phyloP scores from a whole-genome alignment of 2,888 invertebrate genomes.

The Strigamia maritima region DNA sequence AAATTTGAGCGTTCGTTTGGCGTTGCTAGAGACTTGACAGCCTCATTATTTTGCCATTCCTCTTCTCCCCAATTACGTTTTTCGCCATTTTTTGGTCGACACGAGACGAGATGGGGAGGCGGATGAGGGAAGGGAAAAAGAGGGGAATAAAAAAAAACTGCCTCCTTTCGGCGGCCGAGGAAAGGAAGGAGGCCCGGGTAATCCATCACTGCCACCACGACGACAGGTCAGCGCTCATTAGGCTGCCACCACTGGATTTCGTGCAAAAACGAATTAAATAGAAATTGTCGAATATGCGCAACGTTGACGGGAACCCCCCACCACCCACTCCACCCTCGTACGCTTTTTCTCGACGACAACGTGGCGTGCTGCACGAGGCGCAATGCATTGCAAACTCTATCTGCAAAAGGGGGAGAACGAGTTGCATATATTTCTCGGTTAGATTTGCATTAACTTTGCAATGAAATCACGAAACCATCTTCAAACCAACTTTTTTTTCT shows the following conservation, averaged over 20 bases:
- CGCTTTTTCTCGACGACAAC: background rate
- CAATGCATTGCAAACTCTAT: background rate
- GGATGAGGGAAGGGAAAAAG: conserved; percentile 34
- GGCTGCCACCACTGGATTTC: conserved; percentile 34
- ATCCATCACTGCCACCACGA: conserved; percentile 38
- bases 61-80: conserved; percentile 36
- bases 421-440: background rate
- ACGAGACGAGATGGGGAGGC: conserved; percentile 30
- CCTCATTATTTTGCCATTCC: conserved; percentile 38
- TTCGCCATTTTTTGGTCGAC: conserved; percentile 36
- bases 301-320: conserved; percentile 1
- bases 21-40: conserved; percentile 36
- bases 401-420: background rate
- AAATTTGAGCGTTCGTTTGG: conserved; percentile 37
- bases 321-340: background rate
- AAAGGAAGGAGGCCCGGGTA: conserved; percentile 35
- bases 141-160: conserved; percentile 8
- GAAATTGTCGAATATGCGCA: conserved; percentile 36
- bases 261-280: conserved; percentile 37
- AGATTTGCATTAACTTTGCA: conserved; percentile 10
- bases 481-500: background rate
- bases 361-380: conserved; percentile 13
- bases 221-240: conserved; percentile 39
- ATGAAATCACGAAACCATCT: conserved; percentile 15
- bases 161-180: conserved; percentile 33